These are phyloP conservation scores for Elegia similella DNA, from an alignment of 2,888 invertebrate genomes.

Conservation along the genomic window DNA sequence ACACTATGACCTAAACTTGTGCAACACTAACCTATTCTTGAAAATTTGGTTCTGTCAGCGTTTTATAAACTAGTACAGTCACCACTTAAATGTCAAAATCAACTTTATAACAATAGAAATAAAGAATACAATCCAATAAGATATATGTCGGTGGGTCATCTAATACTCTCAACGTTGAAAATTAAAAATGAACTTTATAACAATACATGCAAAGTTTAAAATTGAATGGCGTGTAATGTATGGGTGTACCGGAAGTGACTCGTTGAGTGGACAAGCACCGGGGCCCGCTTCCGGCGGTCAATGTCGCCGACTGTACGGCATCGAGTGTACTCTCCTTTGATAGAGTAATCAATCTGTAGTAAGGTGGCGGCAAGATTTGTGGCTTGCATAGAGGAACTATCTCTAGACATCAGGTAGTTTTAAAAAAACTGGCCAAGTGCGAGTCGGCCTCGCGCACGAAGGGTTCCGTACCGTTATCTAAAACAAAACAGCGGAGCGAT, in stretches of 20 bases:
- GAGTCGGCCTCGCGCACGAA: too few relatives aligned
- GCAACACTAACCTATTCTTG: neutral
- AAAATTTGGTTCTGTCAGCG: slow-evolving; percentile 27
- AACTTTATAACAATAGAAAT: neutral
- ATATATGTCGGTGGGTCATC: slow-evolving; percentile 12
- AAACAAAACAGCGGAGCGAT: too few relatives aligned
- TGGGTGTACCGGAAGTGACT: slow-evolving; percentile 49
- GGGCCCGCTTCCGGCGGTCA: slow-evolving; percentile 65
- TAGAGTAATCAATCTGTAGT: slow-evolving; percentile 1
- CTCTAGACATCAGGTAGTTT: too few relatives aligned
- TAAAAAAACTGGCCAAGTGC: too few relatives aligned
- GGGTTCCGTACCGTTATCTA: too few relatives aligned
- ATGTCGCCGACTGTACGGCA: slow-evolving; percentile 38
- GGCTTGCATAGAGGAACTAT: too few relatives aligned
- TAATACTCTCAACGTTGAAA: neutral
- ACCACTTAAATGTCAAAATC: slow-evolving; percentile 5
- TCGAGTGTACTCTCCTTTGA: slow-evolving; percentile 8
- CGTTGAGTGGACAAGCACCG: slow-evolving; percentile 59
- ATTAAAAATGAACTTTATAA: slow-evolving; percentile 2
- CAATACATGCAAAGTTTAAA: slow-evolving; percentile 23
- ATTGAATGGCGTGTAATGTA: slow-evolving; percentile 21
- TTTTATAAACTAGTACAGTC: slow-evolving; percentile 19
- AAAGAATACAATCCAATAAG: slow-evolving; percentile 28
- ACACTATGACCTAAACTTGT: neutral
- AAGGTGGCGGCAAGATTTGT: neutral